Conservation (phyloP, 2,888 invertebrate species). For the Eumerus sabulonum region DNA sequence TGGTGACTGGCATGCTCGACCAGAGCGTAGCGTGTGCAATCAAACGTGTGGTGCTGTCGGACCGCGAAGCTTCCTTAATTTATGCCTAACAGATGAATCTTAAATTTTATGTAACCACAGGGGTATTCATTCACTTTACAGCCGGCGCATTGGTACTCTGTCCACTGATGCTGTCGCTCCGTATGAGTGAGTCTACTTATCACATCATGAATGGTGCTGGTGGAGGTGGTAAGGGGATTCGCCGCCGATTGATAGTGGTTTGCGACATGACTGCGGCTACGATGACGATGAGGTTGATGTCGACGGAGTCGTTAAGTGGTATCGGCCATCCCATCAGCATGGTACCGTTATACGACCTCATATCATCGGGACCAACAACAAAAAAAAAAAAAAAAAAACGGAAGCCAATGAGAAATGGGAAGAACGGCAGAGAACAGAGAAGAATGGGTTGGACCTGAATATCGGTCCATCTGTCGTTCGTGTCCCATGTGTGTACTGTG, state of each 20-base stretch:
- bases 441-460: conserved; percentile 27
- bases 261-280: conserved; percentile 10
- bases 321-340: conserved; percentile 64
- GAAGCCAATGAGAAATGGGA: too few relatives aligned
- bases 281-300: conserved; percentile 28
- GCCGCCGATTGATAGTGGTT: not conserved
- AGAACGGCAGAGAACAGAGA: too few relatives aligned
- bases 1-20: not conserved
- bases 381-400: too few relatives aligned
- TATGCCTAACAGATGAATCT: conserved; percentile 64
- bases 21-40: conserved; percentile 24
- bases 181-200: conserved; percentile 58
- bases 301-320: conserved; percentile 60
- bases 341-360: conserved; percentile 68
- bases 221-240: not conserved
- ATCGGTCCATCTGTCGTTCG: conserved; percentile 19
- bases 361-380: conserved; percentile 38
- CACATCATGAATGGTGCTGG: conserved; percentile 34
- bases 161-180: conserved; percentile 27
- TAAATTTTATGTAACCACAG: conserved; percentile 65
- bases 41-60: conserved; percentile 28
- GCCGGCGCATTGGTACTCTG: conserved; percentile 14
- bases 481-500: conserved; percentile 1
- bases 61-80: conserved; percentile 58
- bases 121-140: conserved; percentile 35